Evolutionary conservation across 2,113 vertebrate species (phyloP).

Genomic region (Urocitellus parryii): DNA sequence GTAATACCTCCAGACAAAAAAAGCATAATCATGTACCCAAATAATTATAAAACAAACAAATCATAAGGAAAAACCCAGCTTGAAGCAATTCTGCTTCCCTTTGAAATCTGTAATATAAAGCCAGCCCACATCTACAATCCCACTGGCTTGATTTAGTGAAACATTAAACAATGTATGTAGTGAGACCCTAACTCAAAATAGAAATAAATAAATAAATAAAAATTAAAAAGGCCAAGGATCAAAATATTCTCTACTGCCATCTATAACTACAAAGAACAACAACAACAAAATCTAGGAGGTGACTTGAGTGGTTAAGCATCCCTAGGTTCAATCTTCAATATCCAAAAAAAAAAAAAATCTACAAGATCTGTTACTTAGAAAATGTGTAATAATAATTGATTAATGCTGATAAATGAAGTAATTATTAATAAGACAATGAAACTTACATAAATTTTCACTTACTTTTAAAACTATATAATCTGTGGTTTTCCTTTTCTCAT

Average conservation of each 20-base stretch:
- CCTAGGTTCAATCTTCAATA: no score
- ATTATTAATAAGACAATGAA: not conserved
- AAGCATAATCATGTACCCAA: not conserved
- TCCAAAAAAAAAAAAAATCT: not conserved
- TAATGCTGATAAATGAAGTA: not conserved
- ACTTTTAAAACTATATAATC: not conserved
- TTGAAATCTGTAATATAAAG: no score
- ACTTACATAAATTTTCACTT: not conserved
- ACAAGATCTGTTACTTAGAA: not conserved
- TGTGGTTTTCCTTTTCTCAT: not conserved
- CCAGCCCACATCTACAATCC: no score
- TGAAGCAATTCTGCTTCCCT: not conserved
- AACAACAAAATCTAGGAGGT: no score
- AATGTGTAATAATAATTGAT: not conserved
- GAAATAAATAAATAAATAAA: no score
- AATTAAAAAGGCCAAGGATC: no score
- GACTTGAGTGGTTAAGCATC: no score
- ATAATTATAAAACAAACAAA: not conserved
- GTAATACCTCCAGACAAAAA: not conserved
- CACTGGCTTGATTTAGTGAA: no score
- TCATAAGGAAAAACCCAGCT: not conserved
- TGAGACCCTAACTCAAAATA: no score
- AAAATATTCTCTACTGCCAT: no score
- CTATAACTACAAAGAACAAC: no score
- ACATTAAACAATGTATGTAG: no score